Evolutionary conservation across 2,797 vertebrate genomes (phyloP).

Genomic region (Acanthurus tractus): DNA sequence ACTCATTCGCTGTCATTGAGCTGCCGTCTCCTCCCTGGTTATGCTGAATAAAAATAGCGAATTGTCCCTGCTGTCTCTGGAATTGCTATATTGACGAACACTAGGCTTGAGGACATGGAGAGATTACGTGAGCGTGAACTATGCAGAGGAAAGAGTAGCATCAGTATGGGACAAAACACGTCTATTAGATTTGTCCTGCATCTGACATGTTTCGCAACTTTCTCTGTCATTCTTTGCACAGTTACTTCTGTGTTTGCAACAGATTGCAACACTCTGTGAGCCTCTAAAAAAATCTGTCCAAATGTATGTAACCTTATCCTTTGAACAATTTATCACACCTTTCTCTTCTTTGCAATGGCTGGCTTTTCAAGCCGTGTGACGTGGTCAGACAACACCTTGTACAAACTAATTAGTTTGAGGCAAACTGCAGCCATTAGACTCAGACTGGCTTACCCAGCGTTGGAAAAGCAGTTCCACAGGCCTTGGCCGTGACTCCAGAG

Average conservation of each 20-base stretch:
- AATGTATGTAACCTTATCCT: neutral
- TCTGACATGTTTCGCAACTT: neutral
- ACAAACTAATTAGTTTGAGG: neutral
- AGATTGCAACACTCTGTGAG: neutral
- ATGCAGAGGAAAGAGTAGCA: constrained; percentile 34
- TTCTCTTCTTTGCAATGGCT: neutral
- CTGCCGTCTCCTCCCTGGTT: constrained; percentile 38
- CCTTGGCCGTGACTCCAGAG: constrained; percentile 98
- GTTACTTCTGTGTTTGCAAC: neutral
- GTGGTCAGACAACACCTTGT: neutral
- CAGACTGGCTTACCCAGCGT: constrained; percentile 90
- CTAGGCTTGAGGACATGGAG: constrained; percentile 34
- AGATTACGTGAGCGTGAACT: constrained; percentile 25
- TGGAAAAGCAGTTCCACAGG: constrained; percentile 97
- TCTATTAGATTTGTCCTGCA: neutral
- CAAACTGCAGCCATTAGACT: neutral
- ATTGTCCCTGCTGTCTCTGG: constrained; percentile 65
- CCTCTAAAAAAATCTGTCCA: neutral
- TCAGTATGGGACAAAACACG: neutral
- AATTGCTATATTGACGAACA: constrained; percentile 52
- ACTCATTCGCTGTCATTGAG: constrained; percentile 67
- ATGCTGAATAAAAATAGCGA: constrained; percentile 56
- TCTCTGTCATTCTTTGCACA: neutral
- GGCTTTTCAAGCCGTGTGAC: neutral
- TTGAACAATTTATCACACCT: neutral